Base-by-base conservation (phyloP, 2,888 invertebrate genomes). In the Sericinus montela region DNA sequence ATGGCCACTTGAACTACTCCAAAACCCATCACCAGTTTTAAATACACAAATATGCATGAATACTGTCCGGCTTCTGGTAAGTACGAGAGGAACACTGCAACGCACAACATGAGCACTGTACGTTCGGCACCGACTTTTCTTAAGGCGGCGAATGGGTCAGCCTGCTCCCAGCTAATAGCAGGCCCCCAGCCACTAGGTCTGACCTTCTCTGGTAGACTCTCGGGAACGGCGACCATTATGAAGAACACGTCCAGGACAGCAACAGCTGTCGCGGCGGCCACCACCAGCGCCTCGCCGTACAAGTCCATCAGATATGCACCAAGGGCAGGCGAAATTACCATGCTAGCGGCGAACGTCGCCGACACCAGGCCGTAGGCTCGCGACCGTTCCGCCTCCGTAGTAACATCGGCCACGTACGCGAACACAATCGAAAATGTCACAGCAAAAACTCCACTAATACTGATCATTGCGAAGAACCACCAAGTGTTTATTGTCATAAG, bases 391-490 rank as follows among this genome's bases (percentile, higher is more conserved):
- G 95, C 95, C 71, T 98, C 97, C 63, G 98, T 97, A 25, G 99
- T 99, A 46, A 99, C 98, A 88, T 99, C 99, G 34, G 99, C 99
- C 57, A 99, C 99, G 88, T 99, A 99, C 42, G 99, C 99, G 89
- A 99, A 98, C 49, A 99, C 98, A 48, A 99, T 98, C 64, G 98
- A 98, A 90, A 99, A 99, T 41, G 99, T 99, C 58, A 99, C 99
- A 47, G 99, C 97, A 88, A 99, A 99, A 61, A 99, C 95, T 54
- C 99, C 99, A 64, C 98, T 98, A 80, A 99, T 97, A 75, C 98
- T 98, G 89, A 99, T 97, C 95, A 99, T 96, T 52, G 98, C 98
- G 88, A 99, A 99, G 87, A 99, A 99, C 98, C 98, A 98, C 97
- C 97, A 99, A 41, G 99, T 98, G 90, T 98, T 99, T 76, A 99